These are phyloP conservation scores for Tapirus terrestris DNA, from an alignment of 2,113 vertebrate species.

Conservation along the genomic window DNA sequence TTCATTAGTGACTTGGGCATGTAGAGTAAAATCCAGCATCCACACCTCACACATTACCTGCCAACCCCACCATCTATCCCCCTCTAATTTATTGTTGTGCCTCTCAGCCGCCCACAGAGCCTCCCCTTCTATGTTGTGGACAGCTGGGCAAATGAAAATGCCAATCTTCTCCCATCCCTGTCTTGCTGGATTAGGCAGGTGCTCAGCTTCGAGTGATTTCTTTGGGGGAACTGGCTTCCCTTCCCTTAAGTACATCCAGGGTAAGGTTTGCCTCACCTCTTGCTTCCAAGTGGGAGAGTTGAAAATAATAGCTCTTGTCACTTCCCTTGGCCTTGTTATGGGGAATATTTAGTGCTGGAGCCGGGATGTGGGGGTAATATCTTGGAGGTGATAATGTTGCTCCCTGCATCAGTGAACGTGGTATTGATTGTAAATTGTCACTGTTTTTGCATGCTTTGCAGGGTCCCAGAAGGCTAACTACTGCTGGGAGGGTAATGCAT, in stretches of 20 bases:
- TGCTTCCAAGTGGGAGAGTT: slow-evolving; percentile 40
- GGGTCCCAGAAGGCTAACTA: slow-evolving; percentile 66
- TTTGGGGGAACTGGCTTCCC: neutral
- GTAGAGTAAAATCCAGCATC: neutral
- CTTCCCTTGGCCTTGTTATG: slow-evolving; percentile 63
- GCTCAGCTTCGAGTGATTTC: neutral
- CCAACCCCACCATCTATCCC: neutral
- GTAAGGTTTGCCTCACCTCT: slow-evolving; percentile 20
- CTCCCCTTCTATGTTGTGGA: neutral
- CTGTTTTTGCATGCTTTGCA: slow-evolving; percentile 52
- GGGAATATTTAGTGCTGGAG: slow-evolving; percentile 74
- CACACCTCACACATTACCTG: neutral
- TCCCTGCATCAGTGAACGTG: slow-evolving; percentile 62
- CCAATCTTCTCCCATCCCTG: neutral
- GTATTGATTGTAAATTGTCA: slow-evolving; percentile 76
- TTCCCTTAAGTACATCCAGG: neutral
- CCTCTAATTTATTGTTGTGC: neutral
- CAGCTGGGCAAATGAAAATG: neutral
- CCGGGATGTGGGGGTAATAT: neutral
- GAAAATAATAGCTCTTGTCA: slow-evolving; percentile 76
- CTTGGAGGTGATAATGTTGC: slow-evolving; percentile 65
- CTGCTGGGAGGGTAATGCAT: neutral
- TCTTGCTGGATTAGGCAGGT: neutral
- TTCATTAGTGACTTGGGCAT: neutral
- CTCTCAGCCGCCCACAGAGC: neutral